These are phyloP conservation scores for Thrips palmi DNA, from an alignment of 1,140 invertebrate species.

Conservation along the genomic window DNA sequence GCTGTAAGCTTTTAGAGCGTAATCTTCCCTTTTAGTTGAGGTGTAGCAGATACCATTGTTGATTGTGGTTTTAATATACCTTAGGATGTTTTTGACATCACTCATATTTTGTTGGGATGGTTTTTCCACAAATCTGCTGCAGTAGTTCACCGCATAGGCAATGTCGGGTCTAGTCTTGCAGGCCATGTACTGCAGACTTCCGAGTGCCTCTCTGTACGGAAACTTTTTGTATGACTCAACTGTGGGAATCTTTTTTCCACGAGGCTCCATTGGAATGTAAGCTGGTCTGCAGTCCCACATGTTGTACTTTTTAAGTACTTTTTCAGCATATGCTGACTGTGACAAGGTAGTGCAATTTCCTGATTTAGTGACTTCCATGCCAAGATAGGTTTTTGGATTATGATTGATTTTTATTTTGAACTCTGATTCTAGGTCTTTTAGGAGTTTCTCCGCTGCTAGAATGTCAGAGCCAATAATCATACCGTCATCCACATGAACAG, in stretches of 20 bases:
- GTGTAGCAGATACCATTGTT: constrained; percentile 12
- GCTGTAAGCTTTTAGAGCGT: constrained; percentile 11
- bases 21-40: neutral
- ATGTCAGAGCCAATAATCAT: constrained; percentile 14
- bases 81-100: constrained; percentile 18
- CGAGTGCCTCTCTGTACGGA: no score
- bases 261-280: constrained; percentile 16
- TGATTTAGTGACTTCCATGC: constrained; percentile 17
- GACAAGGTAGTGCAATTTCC: constrained; percentile 13
- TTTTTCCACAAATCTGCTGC: no score
- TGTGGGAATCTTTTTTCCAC: no score
- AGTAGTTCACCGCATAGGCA: no score
- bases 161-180: no score
- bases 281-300: constrained; percentile 17
- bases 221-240: no score
- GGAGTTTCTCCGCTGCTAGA: constrained; percentile 15
- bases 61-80: constrained; percentile 20
- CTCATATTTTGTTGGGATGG: no score
- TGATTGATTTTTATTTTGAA: constrained; percentile 15
- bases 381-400: constrained; percentile 16
- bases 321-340: constrained; percentile 15
- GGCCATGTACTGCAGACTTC: no score
- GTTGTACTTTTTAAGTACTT: constrained; percentile 16
- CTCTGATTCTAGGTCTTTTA: constrained; percentile 4
- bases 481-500: constrained; percentile 22